phyloP scores from a whole-genome alignment of 2,113 vertebrate species.

The Chaetodon trifascialis region DNA sequence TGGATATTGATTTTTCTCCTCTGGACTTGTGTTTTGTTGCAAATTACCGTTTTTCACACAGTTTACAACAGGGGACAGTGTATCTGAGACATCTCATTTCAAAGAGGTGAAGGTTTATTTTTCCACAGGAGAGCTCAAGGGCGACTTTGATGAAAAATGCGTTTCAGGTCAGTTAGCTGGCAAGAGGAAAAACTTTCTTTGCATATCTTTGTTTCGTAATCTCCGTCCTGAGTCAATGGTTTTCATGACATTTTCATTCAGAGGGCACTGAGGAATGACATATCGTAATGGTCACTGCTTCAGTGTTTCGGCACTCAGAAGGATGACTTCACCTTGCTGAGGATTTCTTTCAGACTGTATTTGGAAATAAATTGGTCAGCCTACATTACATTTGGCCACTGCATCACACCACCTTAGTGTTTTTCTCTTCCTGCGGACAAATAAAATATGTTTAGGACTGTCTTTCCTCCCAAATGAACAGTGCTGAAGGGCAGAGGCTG shows the following conservation, averaged over 20 bases:
- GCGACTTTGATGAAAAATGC: neutral
- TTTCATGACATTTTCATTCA: conserved; percentile 28
- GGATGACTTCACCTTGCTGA: neutral
- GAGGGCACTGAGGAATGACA: conserved; percentile 5
- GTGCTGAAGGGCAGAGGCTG: neutral
- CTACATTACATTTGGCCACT: neutral
- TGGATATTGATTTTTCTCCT: conserved; percentile 41
- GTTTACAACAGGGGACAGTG: neutral
- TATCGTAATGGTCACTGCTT: conserved; percentile 9
- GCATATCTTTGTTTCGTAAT: conserved; percentile 15
- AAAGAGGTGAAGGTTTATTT: conserved; percentile 7
- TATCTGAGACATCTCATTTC: conserved; percentile 3
- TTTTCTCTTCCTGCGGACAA: neutral
- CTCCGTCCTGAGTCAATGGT: neutral
- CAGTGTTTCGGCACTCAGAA: neutral
- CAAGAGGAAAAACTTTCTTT: neutral
- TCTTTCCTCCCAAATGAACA: neutral
- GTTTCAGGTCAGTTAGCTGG: neutral
- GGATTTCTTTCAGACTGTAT: neutral
- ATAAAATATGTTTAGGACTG: too few relatives aligned
- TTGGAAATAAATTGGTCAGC: neutral
- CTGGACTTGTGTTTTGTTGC: conserved; percentile 1
- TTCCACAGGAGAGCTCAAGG: neutral
- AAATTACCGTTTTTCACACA: conserved; percentile 10
- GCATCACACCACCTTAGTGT: neutral